phyloP scores from a whole-genome alignment of 2,797 vertebrate species.

The Enoplosus armatus region DNA sequence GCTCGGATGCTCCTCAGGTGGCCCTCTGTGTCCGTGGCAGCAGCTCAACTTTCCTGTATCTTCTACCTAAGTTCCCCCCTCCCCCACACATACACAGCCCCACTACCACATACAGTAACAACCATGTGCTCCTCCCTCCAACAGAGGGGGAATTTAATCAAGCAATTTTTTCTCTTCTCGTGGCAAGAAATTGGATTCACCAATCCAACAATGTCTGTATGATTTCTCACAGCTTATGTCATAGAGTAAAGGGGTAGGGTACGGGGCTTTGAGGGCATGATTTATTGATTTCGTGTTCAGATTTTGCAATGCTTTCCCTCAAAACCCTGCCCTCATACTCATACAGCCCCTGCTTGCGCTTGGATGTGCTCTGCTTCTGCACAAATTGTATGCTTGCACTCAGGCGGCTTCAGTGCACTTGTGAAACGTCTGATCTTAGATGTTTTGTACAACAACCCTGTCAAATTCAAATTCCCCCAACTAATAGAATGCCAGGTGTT shows the following conservation, averaged over 20 bases:
- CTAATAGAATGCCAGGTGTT: no score
- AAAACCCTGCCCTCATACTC: no score
- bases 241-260: constrained; percentile 16
- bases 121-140: constrained; percentile 46
- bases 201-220: constrained; percentile 4
- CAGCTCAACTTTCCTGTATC: constrained; percentile 73
- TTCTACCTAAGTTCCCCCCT: constrained; percentile 53
- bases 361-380: no score
- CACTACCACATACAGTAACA: constrained; percentile 49
- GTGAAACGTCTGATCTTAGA: no score
- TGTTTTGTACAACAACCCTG: no score
- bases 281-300: no score
- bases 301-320: no score
- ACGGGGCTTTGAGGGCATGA: no score
- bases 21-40: constrained; percentile 71
- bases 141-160: constrained; percentile 65
- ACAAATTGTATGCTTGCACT: no score
- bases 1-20: constrained; percentile 81
- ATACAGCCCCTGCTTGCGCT: no score
- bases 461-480: no score
- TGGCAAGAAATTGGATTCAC: constrained; percentile 35
- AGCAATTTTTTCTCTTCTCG: constrained; percentile 35
- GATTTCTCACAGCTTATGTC: constrained; percentile 24
- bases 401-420: no score
- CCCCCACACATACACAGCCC: constrained; percentile 45